phyloP scores from a whole-genome alignment of 2,888 invertebrate genomes.

The Kryphioiulus occultus region DNA sequence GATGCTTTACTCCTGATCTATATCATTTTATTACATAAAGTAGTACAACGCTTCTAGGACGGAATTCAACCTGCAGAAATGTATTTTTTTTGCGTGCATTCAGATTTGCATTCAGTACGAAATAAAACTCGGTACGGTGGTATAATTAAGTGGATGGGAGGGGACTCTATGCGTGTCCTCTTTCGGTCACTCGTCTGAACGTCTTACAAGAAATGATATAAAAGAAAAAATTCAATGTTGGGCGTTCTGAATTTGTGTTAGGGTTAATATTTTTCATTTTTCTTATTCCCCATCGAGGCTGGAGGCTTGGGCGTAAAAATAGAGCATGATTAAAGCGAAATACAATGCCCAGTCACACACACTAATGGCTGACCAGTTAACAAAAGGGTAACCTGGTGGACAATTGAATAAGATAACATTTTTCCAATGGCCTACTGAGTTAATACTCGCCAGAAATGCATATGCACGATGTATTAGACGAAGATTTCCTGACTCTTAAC shows the following conservation, averaged over 20 bases:
- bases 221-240: constrained; percentile 7
- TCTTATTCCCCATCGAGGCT: background rate
- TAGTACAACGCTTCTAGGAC: background rate
- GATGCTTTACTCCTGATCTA: background rate
- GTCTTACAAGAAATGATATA: background rate
- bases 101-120: background rate
- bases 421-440: background rate
- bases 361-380: background rate
- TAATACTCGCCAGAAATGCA: background rate
- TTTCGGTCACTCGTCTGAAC: background rate
- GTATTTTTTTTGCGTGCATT: background rate
- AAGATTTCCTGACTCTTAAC: background rate
- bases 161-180: background rate
- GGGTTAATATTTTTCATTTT: background rate
- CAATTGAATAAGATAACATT: background rate
- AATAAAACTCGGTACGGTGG: background rate
- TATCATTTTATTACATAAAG: background rate
- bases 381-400: constrained; percentile 14
- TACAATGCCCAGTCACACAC: background rate
- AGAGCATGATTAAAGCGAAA: background rate
- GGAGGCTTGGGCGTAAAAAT: constrained; percentile 19
- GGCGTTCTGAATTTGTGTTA: constrained; percentile 22
- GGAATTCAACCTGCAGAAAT: background rate
- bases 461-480: no score
- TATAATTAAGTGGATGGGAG: constrained; percentile 1